Conservation (phyloP, 2,797 vertebrate genomes). For the Petrocephalus schoutedeni region DNA sequence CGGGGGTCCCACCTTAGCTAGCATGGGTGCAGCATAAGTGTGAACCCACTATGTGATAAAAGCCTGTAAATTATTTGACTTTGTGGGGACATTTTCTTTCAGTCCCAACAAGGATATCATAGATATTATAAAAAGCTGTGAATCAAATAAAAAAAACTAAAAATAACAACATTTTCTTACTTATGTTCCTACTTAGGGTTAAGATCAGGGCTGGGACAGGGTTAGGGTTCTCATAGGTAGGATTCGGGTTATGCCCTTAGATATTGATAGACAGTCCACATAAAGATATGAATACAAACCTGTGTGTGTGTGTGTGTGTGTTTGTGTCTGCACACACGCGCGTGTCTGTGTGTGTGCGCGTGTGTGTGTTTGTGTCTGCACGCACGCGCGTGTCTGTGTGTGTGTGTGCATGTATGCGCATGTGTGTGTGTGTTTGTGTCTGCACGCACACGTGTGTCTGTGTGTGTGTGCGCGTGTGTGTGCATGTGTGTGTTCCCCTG, state of each 20-base stretch:
- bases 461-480: not conserved
- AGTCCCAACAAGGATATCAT: not conserved
- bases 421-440: not conserved
- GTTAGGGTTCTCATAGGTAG: not conserved
- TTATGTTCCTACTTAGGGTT: not conserved
- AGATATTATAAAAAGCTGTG: not conserved
- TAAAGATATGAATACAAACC: not conserved
- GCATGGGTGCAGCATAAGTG: not conserved
- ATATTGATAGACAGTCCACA: not conserved
- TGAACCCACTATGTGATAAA: not conserved
- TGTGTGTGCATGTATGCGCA: not conserved
- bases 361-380: not conserved
- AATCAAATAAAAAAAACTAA: not conserved
- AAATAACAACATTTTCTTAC: not conserved
- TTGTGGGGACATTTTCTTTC: not conserved
- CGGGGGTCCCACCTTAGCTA: not conserved
- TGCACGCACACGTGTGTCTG: too few species aligned
- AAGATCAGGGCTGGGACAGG: too few species aligned
- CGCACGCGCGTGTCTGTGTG: not conserved
- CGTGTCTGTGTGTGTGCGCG: not conserved
- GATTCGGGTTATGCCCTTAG: not conserved
- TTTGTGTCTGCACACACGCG: not conserved
- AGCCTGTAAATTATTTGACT: not conserved
- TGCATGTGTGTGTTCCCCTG: not conserved
- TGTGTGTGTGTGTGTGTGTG: not conserved